These are phyloP conservation scores for Pinna nobilis DNA, from an alignment of 1,140 invertebrate species.

Conservation along the genomic window DNA sequence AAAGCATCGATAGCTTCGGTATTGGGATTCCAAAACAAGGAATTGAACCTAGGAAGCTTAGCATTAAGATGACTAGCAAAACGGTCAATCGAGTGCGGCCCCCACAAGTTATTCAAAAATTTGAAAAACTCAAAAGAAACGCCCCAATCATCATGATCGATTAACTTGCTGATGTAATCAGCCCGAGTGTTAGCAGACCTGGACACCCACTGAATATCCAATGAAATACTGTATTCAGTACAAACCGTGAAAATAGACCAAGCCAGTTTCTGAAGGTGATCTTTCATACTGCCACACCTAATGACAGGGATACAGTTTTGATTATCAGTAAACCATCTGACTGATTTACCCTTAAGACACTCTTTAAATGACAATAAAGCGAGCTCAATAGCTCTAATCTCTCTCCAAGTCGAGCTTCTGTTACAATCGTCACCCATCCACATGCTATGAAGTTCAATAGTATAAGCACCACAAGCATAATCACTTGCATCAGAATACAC, in stretches of 20 bases:
- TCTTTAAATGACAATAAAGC: slow-evolving; percentile 7
- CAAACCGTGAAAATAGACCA: neutral
- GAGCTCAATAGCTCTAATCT: slow-evolving; percentile 14
- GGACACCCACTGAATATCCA: neutral
- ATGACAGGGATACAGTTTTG: slow-evolving; percentile 11
- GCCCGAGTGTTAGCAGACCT: neutral
- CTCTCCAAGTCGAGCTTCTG: slow-evolving; percentile 21
- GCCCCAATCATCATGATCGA: slow-evolving; percentile 21
- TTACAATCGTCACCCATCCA: neutral
- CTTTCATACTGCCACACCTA: neutral
- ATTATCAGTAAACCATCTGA: slow-evolving; percentile 1
- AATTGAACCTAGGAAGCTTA: slow-evolving; percentile 20
- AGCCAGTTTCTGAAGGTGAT: neutral
- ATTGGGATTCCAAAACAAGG: slow-evolving; percentile 6
- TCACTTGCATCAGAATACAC: slow-evolving; percentile 24
- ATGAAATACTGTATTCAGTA: neutral
- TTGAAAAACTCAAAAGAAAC: slow-evolving; percentile 3
- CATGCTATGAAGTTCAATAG: slow-evolving; percentile 24
- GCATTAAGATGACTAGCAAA: slow-evolving; percentile 5
- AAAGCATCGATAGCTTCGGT: slow-evolving; percentile 10
- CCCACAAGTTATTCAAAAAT: slow-evolving; percentile 1
- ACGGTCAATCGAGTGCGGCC: neutral
- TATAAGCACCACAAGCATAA: slow-evolving; percentile 22
- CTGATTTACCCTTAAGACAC: neutral
- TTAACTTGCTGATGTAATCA: slow-evolving; percentile 3